Conservation (phyloP, 2,888 invertebrate genomes). For the Coremacera marginata region DNA sequence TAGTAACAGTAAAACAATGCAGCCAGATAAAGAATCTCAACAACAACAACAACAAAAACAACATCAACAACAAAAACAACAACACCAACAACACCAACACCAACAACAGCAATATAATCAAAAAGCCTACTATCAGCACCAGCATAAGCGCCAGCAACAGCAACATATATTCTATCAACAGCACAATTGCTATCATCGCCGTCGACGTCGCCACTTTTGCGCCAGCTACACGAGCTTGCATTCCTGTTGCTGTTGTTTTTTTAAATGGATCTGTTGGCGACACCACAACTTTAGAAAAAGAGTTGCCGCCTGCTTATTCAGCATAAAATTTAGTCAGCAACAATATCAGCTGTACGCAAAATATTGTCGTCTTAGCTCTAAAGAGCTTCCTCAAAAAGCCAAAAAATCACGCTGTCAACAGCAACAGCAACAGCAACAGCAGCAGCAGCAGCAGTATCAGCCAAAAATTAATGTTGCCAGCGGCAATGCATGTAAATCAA, state of each 20-base stretch:
- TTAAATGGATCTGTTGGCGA: constrained; percentile 35
- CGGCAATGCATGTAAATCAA: background rate
- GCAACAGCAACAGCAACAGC: too few relatives aligned
- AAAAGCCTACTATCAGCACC: constrained; percentile 9
- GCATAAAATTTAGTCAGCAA: background rate
- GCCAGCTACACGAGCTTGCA: constrained; percentile 27
- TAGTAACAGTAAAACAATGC: background rate
- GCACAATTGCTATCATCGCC: constrained; percentile 27
- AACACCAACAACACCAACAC: background rate
- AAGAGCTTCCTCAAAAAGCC: background rate
- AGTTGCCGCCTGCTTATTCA: too few relatives aligned
- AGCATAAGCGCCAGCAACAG: constrained; percentile 27
- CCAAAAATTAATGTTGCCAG: background rate
- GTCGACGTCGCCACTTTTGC: constrained; percentile 28
- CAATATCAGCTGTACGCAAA: background rate
- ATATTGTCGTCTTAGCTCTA: too few relatives aligned
- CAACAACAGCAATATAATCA: constrained; percentile 16
- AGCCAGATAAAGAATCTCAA: too few relatives aligned
- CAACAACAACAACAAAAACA: background rate
- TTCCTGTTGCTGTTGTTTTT: constrained; percentile 32
- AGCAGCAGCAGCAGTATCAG: background rate
- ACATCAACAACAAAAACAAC: background rate
- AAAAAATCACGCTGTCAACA: background rate
- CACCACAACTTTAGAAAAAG: constrained; percentile 1
- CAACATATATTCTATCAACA: constrained; percentile 30